These are phyloP conservation scores for Sycophila sp. DNA, from an alignment of 1,140 invertebrate species.

Conservation along the genomic window DNA sequence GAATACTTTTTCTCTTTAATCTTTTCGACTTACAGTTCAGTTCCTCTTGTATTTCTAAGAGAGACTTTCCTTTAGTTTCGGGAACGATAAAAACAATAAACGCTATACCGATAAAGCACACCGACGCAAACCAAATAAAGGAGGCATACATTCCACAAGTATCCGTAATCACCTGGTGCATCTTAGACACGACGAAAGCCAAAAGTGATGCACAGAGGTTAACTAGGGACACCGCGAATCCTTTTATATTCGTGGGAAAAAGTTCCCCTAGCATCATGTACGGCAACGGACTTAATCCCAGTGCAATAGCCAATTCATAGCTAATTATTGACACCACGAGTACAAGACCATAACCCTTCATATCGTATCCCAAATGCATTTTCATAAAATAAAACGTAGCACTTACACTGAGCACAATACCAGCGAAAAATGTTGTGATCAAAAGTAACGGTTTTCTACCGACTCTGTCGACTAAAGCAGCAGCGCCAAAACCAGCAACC, in stretches of 20 bases:
- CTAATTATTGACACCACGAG: slow-evolving; percentile 69
- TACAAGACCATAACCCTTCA: slow-evolving; percentile 61
- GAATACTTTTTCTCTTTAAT: too few species aligned
- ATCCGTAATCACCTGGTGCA: slow-evolving; percentile 69
- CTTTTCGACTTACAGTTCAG: too few species aligned
- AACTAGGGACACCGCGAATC: slow-evolving; percentile 64
- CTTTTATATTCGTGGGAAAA: slow-evolving; percentile 72
- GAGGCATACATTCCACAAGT: slow-evolving; percentile 67
- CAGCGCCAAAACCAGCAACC: slow-evolving; percentile 68
- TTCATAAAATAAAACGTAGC: slow-evolving; percentile 66
- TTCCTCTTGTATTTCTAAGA: slow-evolving; percentile 74
- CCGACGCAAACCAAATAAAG: slow-evolving; percentile 69
- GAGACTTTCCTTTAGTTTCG: slow-evolving; percentile 77
- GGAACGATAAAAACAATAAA: slow-evolving; percentile 75
- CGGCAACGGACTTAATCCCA: slow-evolving; percentile 70
- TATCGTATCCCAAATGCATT: slow-evolving; percentile 54
- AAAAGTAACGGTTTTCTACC: slow-evolving; percentile 70
- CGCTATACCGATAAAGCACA: slow-evolving; percentile 66
- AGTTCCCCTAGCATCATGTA: slow-evolving; percentile 73
- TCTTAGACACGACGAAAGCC: slow-evolving; percentile 68
- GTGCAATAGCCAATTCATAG: slow-evolving; percentile 69
- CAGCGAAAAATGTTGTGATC: slow-evolving; percentile 66
- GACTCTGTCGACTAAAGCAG: slow-evolving; percentile 67
- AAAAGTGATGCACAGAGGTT: slow-evolving; percentile 60
- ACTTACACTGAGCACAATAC: slow-evolving; percentile 59